These are phyloP conservation scores for Cactoblastis cactorum DNA, from an alignment of 2,888 invertebrate genomes.

Conservation along the genomic window DNA sequence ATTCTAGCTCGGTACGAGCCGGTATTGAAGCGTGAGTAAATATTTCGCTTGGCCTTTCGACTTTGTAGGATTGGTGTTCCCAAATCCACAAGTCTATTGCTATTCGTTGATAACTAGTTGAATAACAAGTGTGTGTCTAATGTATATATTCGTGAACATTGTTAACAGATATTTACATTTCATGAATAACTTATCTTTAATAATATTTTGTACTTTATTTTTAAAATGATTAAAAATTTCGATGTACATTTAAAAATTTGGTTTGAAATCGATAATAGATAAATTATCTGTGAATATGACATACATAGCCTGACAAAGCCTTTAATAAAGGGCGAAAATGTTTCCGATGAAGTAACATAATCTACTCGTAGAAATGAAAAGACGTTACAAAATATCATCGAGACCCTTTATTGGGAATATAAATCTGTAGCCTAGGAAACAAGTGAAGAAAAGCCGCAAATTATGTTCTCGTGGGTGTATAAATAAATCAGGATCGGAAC, in stretches of 20 bases:
- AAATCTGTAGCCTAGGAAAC: conserved; percentile 6
- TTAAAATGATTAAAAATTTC: no score
- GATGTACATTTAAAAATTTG: no score
- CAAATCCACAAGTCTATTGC: no score
- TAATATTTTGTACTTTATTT: no score
- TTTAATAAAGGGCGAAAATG: neutral
- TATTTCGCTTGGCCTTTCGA: neutral
- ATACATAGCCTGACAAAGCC: no score
- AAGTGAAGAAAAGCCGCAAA: conserved; percentile 9
- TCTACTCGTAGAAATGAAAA: neutral
- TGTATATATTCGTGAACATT: no score
- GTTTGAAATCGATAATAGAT: no score
- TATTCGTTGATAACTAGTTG: no score
- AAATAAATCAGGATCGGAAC: conserved; percentile 12
- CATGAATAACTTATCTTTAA: no score
- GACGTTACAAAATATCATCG: neutral
- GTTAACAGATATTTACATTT: no score
- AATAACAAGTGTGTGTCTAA: no score
- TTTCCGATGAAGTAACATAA: neutral
- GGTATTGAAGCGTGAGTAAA: neutral
- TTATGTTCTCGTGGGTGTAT: conserved; percentile 9
- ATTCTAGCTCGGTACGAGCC: neutral
- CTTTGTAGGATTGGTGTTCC: neutral
- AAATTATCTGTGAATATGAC: no score
- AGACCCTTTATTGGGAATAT: neutral